Percentiles rank a stretch among this genome's conserved stretches.
These are phyloP conservation scores for Amitus sp. DNA, from an alignment of 2,888 invertebrate genomes.

Conservation along the genomic window DNA sequence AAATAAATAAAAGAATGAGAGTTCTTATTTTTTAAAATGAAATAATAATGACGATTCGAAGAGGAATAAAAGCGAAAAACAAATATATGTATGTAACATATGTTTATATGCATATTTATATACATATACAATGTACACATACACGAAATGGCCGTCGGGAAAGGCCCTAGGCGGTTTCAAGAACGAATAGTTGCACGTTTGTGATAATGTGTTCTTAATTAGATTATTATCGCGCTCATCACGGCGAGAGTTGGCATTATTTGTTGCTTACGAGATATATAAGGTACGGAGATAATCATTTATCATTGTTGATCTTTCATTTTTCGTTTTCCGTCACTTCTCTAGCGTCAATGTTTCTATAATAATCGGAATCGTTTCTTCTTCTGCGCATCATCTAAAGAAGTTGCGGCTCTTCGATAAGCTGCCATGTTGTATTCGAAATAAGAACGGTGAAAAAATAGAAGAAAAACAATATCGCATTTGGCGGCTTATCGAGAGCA, in stretches of 20 bases:
- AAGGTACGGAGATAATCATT: constrained; percentile 31
- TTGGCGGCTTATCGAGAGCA: too few relatives aligned
- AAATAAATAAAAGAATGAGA: not conserved
- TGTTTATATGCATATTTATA: not conserved
- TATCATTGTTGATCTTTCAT: constrained; percentile 34
- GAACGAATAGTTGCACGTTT: constrained; percentile 41
- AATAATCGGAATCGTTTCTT: constrained; percentile 16
- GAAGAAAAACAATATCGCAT: too few relatives aligned
- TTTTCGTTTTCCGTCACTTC: constrained; percentile 33
- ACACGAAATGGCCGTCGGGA: constrained; percentile 12
- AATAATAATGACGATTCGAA: not conserved
- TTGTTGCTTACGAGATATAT: constrained; percentile 30
- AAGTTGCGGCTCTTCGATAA: too few relatives aligned
- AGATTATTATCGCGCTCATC: constrained; percentile 37
- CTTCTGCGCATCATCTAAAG: not conserved
- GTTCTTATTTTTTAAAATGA: not conserved
- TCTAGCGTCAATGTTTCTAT: constrained; percentile 28
- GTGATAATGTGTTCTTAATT: constrained; percentile 46
- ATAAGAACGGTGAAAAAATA: too few relatives aligned
- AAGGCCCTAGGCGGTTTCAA: constrained; percentile 16
- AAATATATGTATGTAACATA: not conserved
- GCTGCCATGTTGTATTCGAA: too few relatives aligned
- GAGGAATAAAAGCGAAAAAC: not conserved
- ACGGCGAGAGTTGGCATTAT: constrained; percentile 23
- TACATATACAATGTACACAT: not conserved